Evolutionary conservation across 1,140 invertebrate species (phyloP).

Genomic region (Conus ventricosus): DNA sequence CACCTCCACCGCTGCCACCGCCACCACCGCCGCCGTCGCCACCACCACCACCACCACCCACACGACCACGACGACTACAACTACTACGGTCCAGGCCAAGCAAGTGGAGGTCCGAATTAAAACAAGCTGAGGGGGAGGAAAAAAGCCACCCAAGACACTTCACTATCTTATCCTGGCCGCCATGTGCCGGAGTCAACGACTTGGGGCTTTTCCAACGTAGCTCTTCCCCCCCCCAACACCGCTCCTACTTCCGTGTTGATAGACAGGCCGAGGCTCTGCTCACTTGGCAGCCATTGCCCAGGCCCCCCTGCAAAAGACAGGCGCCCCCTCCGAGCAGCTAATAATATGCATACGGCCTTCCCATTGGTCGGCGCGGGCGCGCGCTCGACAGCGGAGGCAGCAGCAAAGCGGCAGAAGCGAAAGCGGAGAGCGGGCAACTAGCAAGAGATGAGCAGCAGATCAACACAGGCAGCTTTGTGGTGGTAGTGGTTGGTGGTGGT

Average conservation of each 20-base stretch:
- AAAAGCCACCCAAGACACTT: not conserved
- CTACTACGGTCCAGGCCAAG: too few species aligned
- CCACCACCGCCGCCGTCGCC: not conserved
- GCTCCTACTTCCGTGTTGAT: not conserved
- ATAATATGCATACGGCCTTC: not conserved
- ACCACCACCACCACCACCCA: too few species aligned
- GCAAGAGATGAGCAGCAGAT: not conserved
- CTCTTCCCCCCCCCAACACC: too few species aligned
- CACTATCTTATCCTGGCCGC: not conserved
- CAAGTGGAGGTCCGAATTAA: too few species aligned
- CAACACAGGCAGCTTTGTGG: too few species aligned
- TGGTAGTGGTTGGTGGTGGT: too few species aligned
- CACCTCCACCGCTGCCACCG: not conserved
- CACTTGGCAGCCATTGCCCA: slow-evolving; percentile 4
- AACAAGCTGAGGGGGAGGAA: not conserved
- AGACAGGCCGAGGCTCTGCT: not conserved
- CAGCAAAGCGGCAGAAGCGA: not conserved
- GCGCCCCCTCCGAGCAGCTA: not conserved
- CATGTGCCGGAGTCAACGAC: not conserved
- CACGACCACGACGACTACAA: too few species aligned
- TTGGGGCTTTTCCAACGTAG: not conserved
- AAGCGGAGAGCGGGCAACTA: not conserved
- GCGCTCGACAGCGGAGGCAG: not conserved
- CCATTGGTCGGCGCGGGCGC: not conserved
- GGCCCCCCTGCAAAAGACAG: not conserved